Evolutionary conservation across 1,140 invertebrate genomes (phyloP).

Genomic region (Macrosteles quadrilineatus): DNA sequence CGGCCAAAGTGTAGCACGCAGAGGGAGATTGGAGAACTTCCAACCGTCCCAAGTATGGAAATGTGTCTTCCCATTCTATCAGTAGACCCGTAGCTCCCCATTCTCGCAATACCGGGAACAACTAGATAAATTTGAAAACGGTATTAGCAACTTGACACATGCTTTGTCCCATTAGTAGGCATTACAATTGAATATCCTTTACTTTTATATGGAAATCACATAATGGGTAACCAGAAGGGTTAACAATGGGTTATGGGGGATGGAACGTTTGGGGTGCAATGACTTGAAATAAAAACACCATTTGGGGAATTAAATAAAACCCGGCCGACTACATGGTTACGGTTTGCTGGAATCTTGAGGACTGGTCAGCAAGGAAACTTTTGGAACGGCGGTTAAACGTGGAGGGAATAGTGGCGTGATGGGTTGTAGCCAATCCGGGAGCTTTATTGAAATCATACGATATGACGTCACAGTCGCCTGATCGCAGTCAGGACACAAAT

Average conservation of each 20-base stretch:
- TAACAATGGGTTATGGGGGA: no score
- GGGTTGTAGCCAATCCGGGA: no score
- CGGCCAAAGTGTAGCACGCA: slow-evolving; percentile 65
- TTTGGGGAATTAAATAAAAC: neutral
- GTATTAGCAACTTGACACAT: neutral
- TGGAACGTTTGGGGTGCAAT: neutral
- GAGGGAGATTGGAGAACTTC: slow-evolving; percentile 61
- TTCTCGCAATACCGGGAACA: slow-evolving; percentile 59
- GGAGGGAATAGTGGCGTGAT: no score
- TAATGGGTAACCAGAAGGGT: neutral
- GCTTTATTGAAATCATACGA: no score
- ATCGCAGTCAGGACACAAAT: no score
- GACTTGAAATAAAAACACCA: no score
- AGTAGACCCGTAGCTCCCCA: slow-evolving; percentile 81
- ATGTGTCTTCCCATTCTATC: slow-evolving; percentile 93
- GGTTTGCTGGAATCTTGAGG: no score
- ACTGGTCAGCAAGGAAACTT: no score
- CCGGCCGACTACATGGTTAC: no score
- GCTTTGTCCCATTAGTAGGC: neutral
- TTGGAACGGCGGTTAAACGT: no score
- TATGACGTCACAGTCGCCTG: no score
- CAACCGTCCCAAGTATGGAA: slow-evolving; percentile 75
- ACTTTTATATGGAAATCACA: slow-evolving; percentile 24
- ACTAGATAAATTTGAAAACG: slow-evolving; percentile 48
- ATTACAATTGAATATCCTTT: neutral